Evolutionary conservation across 2,797 vertebrate species (phyloP), one percentile per base, ranked within the genome.

Genomic region (Babyrousa celebensis): DNA sequence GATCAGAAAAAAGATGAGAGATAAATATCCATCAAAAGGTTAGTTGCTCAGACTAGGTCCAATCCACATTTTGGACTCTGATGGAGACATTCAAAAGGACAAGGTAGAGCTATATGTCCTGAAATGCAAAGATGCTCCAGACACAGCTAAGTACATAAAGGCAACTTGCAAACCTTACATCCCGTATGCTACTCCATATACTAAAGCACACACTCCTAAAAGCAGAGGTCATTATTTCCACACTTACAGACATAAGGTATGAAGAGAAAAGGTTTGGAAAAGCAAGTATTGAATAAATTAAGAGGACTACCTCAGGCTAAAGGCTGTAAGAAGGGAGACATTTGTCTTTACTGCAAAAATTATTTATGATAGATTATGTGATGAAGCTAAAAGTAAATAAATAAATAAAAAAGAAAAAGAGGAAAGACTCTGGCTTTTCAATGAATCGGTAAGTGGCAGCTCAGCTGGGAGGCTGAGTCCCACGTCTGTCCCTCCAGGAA

Each of bases 331-430:
- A 67, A 95, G 32, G 54, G n/a, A 32, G 36, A 65, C 54, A 90
- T 75, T 74, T 54, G 36, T 91, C 63, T 40, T 56, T 6, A 63
- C 70, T n/a, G 6, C 60, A 82, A 75, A 43, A 78, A 82, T 88
- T 92, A 93, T 71, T 88, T 85, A 93, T 56, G 52, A 54, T 43
- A 20, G 62, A n/a, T 56, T 92, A 80, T n/a, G 40, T 48, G 36
- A 60, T 43, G 72, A 75, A 27, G 4, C 40, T 79, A 54, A 52
- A 92, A 29, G 40, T 58, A 36, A 36, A 72, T 20, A 77, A 84
- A 36, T 21, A 52, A 17, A 29, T 54, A 40, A 36, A 67, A 71
- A 18, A 32, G 63, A 78, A 77, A 40, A 77, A 94, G 85, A 63
- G 32, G 40, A 1, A 94, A 63, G 94, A 60, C 17, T 12, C 18